These are phyloP conservation scores for Alca torda DNA, from an alignment of 2,797 vertebrate species.

Conservation along the genomic window DNA sequence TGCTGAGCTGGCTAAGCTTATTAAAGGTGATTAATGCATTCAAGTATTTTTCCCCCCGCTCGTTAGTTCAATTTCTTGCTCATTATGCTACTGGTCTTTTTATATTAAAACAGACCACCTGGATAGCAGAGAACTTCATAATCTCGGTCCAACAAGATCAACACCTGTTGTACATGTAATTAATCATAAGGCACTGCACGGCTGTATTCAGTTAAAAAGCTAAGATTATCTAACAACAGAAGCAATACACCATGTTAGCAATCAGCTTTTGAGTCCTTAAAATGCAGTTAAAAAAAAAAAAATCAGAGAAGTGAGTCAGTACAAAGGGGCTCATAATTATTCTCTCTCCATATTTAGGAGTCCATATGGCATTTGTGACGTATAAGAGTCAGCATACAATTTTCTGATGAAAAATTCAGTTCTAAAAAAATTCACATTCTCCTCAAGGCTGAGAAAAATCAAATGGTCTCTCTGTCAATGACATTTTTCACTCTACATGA, in stretches of 20 bases:
- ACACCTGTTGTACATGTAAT: slow-evolving; percentile 68
- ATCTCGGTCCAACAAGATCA: slow-evolving; percentile 67
- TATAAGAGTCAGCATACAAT: slow-evolving; percentile 66
- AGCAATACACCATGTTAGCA: slow-evolving; percentile 25
- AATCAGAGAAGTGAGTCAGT: slow-evolving; percentile 65
- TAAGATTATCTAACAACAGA: slow-evolving; percentile 63
- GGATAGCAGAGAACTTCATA: slow-evolving; percentile 66
- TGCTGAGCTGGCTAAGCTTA: slow-evolving; percentile 70
- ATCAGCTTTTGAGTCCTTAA: slow-evolving; percentile 55
- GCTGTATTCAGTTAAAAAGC: slow-evolving; percentile 45
- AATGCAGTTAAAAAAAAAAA: slow-evolving; percentile 26
- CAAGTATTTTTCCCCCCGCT: slow-evolving; percentile 21
- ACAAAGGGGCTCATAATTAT: slow-evolving; percentile 69
- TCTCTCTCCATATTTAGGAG: slow-evolving; percentile 66
- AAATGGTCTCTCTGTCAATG: slow-evolving; percentile 47
- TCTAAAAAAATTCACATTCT: slow-evolving; percentile 53
- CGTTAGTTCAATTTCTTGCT: slow-evolving; percentile 53
- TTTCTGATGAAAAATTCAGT: slow-evolving; percentile 59
- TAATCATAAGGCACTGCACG: slow-evolving; percentile 48
- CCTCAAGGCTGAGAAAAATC: slow-evolving; percentile 40
- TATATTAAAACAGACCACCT: slow-evolving; percentile 68
- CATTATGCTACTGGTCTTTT: slow-evolving; percentile 49
- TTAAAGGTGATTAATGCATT: slow-evolving; percentile 72
- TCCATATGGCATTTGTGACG: slow-evolving; percentile 70
- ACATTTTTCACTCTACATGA: slow-evolving; percentile 16